phyloP scores from a whole-genome alignment of 1,140 invertebrate genomes.

The Drosophila teissieri region DNA sequence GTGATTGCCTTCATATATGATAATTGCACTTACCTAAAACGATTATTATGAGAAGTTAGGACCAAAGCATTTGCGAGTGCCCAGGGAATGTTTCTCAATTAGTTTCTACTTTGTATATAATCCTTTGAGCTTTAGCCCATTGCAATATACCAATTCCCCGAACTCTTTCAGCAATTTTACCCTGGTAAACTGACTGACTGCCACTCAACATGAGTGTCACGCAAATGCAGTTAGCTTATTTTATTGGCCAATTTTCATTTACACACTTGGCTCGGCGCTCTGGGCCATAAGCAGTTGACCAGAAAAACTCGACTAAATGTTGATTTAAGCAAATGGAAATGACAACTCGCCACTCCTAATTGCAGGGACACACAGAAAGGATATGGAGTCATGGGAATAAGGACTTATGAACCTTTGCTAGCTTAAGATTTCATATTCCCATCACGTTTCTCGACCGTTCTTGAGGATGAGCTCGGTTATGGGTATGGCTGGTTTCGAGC shows the following conservation, averaged over 20 bases:
- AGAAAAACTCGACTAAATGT: constrained; percentile 39
- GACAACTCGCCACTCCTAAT: constrained; percentile 45
- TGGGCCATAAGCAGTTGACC: constrained; percentile 20
- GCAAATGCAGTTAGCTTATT: constrained; percentile 76
- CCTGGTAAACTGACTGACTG: constrained; percentile 15
- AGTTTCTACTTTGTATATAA: constrained; percentile 3
- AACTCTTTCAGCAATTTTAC: not conserved
- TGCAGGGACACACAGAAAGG: constrained; percentile 21
- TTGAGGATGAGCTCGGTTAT: constrained; percentile 7
- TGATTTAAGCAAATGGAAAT: constrained; percentile 69
- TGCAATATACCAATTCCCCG: not conserved
- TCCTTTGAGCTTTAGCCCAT: not conserved
- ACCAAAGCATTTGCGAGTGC: not conserved
- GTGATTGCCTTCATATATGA: not conserved
- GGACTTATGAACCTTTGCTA: constrained; percentile 32
- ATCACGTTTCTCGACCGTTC: constrained; percentile 19
- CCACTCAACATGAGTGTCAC: constrained; percentile 66
- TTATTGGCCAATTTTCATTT: constrained; percentile 57
- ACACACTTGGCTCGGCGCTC: constrained; percentile 18
- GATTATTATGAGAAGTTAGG: not conserved
- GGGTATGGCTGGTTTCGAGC: constrained; percentile 12
- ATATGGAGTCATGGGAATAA: constrained; percentile 1
- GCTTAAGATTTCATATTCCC: constrained; percentile 34
- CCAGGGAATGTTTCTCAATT: constrained; percentile 7
- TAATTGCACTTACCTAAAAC: not conserved